Conservation (phyloP, 2,113 vertebrate species). For the Propithecus coquereli region DNA sequence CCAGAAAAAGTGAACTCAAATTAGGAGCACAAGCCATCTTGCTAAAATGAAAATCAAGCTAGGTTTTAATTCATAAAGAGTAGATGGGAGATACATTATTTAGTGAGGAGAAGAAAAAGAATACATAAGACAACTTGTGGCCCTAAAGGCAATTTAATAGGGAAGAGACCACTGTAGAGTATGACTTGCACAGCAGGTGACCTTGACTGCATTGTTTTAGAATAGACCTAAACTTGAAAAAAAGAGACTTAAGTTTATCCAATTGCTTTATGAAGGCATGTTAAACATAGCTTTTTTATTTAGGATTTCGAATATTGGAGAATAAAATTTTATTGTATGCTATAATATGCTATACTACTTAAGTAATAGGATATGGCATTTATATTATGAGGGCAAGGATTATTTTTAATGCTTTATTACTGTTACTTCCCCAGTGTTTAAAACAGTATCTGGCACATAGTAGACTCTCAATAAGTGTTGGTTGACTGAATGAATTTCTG, state of each 20-base stretch:
- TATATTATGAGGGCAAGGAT: not conserved
- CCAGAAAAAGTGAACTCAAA: not conserved
- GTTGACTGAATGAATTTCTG: not conserved
- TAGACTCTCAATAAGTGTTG: not conserved
- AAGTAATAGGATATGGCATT: not conserved
- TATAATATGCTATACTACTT: not conserved
- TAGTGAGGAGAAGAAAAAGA: not conserved
- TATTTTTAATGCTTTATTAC: not conserved
- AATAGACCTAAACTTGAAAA: not conserved
- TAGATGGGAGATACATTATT: not conserved
- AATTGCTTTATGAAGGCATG: not conserved
- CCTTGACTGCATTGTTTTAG: not conserved
- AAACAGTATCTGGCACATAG: not conserved
- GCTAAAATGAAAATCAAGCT: not conserved
- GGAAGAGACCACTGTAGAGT: not conserved
- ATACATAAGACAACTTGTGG: not conserved
- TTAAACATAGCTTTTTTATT: not conserved
- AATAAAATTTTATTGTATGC: not conserved
- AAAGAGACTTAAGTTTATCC: not conserved
- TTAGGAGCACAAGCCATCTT: not conserved
- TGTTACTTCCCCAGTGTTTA: not conserved
- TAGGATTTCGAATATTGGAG: constrained; percentile 19
- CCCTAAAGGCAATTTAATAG: not conserved
- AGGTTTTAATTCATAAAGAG: not conserved
- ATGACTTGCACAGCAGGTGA: not conserved